Base-by-base conservation (phyloP, 1,140 invertebrate genomes). In the Panagrolaimus sp. region DNA sequence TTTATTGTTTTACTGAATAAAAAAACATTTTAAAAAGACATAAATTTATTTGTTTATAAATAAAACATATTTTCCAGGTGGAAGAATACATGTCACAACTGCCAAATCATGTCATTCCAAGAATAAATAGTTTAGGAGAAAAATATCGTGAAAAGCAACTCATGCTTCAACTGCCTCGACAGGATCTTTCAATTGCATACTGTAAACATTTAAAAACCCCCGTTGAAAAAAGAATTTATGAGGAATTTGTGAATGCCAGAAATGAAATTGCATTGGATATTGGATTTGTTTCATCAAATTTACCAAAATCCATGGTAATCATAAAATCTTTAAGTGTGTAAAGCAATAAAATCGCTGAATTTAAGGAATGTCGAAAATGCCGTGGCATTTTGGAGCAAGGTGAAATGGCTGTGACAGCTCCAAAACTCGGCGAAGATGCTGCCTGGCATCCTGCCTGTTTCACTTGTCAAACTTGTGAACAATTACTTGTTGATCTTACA, bases 201-300 rank as follows among this genome's bases (percentile, higher is more conserved):
- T 94, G 92, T 83, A 89, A 90, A 78, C 91, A 94, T 83, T 87
- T 95, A 67, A 91, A 65, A 43, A 79, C 74, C 84, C 73, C 70
- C 15, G 64, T 71, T 15, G 82, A 83, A 68, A 67, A 78, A 32
- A 80, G 82, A 44, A 76, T 78, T 8, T 78, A 76, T 55, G 77
- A 80, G 83, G 91, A 94, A 83, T 96, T 96, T 84, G 90, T 94
- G 71, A 89, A 90, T 26, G 91, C 91, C 43, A 86, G 93, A 48
- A 96, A 96, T 84, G 91, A 95, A 86, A 90, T 96, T 73, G 91
- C 93, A 15, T 86, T 98, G 73, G 95, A 97, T 84, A 92, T 97
- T 79, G 95, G 91, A 83, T 88, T 87, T 76, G 89, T 89, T 1
- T 70, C 63, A 32, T 38, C 76, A 5, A 78, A 75, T 63, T 52